Evolutionary conservation across 2,113 vertebrate species (phyloP).

Genomic region (cat (Felis catus)): F.catus_Fca126_mat1.0 CM031417.1:43908001-43908500

Average conservation of each 20-base stretch:
- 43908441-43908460: neutral
- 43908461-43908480: neutral
- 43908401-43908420: neutral
- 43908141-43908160: neutral
- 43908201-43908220: neutral
- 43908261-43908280: neutral
- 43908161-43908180: neutral
- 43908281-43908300: neutral
- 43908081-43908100: neutral
- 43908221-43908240: neutral
- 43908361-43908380: neutral
- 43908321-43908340: neutral
- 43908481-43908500: neutral
- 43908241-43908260: neutral
- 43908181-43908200: neutral
- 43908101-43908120: neutral
- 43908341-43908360: neutral
- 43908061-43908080: neutral
- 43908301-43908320: neutral
- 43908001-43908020: neutral
- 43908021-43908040: neutral
- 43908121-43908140: neutral
- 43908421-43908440: neutral
- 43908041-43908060: neutral
- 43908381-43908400: neutral